These are phyloP conservation scores for Spongilla lacustris DNA, from an alignment of 37 sponge, comb jelly and placozoan species.

Conservation along the genomic window DNA sequence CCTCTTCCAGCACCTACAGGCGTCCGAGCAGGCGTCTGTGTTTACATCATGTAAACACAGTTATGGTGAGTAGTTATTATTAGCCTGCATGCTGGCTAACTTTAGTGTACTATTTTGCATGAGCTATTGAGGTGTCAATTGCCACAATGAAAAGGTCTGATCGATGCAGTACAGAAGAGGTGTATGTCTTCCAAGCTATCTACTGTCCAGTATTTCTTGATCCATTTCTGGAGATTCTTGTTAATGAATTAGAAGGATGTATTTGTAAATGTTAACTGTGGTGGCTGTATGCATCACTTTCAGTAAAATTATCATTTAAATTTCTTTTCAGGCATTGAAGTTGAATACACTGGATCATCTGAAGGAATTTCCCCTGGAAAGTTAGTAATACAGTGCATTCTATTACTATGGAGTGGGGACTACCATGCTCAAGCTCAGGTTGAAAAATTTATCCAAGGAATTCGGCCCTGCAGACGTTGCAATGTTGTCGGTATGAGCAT, in stretches of 20 bases:
- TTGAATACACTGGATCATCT: too few species aligned
- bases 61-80: constrained; percentile 13
- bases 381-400: background rate
- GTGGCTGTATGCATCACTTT: background rate
- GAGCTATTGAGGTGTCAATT: constrained; percentile 11
- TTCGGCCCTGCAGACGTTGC: constrained; percentile 1
- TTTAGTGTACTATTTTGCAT: background rate
- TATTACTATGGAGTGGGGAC: constrained; percentile 7
- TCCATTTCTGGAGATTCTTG: constrained; percentile 20
- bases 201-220: constrained; percentile 12
- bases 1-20: too few species aligned
- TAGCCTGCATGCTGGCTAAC: too few species aligned
- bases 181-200: constrained; percentile 22
- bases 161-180: constrained; percentile 1
- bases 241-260: constrained; percentile 18
- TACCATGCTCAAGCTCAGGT: constrained; percentile 3
- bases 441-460: constrained; percentile 7
- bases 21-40: too few species aligned
- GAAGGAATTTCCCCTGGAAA: background rate
- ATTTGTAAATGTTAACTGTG: constrained; percentile 18
- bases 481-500: background rate
- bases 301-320: too few species aligned
- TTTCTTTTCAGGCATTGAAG: too few species aligned
- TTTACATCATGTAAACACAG: constrained; percentile 13
- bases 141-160: constrained; percentile 13